A percentile compares a stretch with the other conserved stretches of the same genome.
Conservation (phyloP, 2,113 vertebrate species). For the Nesospiza acunhae region DNA sequence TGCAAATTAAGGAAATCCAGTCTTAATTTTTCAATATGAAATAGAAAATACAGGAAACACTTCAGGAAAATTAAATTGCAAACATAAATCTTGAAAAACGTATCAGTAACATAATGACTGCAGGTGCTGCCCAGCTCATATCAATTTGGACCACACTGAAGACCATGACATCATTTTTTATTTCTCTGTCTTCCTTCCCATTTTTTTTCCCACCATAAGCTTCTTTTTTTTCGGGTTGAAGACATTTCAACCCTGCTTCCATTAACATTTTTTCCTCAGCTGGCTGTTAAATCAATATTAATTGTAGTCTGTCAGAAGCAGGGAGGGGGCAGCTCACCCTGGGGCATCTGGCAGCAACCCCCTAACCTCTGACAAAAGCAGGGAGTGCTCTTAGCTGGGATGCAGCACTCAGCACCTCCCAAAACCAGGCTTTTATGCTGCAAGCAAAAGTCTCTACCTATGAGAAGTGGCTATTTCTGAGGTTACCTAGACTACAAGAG, state of each 20-base stretch:
- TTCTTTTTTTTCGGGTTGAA: not conserved
- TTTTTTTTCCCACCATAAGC: not conserved
- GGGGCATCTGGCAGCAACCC: not conserved
- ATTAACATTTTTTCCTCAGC: not conserved
- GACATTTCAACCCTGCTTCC: not conserved
- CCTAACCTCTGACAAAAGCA: not conserved
- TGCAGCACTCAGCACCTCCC: not conserved
- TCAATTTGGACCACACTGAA: not conserved
- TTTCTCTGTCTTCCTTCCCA: not conserved
- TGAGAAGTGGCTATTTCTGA: constrained; percentile 15
- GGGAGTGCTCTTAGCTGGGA: not conserved
- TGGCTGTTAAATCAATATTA: not conserved
- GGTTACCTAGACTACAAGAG: constrained; percentile 63
- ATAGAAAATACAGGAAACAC: not conserved
- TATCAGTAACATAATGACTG: not conserved
- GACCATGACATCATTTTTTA: not conserved
- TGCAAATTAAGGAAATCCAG: not conserved
- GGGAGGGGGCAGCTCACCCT: not conserved
- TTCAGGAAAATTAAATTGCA: not conserved
- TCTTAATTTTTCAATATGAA: not conserved
- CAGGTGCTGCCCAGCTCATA: not conserved
- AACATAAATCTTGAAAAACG: not conserved
- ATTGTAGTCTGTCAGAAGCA: not conserved
- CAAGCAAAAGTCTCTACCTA: not conserved
- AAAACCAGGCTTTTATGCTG: not conserved